phyloP scores from a whole-genome alignment of 2,113 vertebrate genomes.

The Romanogobio albipinnatus region DNA sequence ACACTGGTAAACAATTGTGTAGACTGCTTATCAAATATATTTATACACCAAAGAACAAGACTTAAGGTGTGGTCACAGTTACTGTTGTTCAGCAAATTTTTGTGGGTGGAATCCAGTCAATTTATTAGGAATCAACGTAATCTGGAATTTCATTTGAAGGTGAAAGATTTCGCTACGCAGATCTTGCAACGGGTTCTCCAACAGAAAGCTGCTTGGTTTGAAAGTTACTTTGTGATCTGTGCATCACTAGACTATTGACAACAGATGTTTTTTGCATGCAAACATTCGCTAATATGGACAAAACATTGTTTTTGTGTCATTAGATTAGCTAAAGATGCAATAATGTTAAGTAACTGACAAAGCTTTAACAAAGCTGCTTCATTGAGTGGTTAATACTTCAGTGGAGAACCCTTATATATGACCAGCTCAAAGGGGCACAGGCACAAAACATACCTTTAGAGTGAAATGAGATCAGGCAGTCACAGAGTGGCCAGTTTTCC shows the following conservation, averaged over 20 bases:
- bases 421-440: neutral
- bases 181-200: too few relatives aligned
- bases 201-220: too few relatives aligned
- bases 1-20: neutral
- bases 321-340: neutral
- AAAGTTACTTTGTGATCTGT: too few relatives aligned
- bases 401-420: neutral
- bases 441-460: constrained; percentile 85
- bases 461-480: constrained; percentile 98
- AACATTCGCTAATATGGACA: neutral
- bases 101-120: neutral
- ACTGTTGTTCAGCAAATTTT: neutral
- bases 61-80: neutral
- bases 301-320: neutral
- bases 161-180: neutral
- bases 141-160: neutral
- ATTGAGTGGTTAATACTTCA: neutral
- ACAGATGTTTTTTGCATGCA: neutral
- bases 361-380: neutral
- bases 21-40: neutral
- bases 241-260: neutral
- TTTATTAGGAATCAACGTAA: neutral
- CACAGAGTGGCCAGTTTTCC: constrained; percentile 95
- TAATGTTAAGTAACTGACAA: neutral
- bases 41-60: neutral